Base-by-base conservation (phyloP, 2,888 invertebrate species). In the Meiosimyza platycephala region DNA sequence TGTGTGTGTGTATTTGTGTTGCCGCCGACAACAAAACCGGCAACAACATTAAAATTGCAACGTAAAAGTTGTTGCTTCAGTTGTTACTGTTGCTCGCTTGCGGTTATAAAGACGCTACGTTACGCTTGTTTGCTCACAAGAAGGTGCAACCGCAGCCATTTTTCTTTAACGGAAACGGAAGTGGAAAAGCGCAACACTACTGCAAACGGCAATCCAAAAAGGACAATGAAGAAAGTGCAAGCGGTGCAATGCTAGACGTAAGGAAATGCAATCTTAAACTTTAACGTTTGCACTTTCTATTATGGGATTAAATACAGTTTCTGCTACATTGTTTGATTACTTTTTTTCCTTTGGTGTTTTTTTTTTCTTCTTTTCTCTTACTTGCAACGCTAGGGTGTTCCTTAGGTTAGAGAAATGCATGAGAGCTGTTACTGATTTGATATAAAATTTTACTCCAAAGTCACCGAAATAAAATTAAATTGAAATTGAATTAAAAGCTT, bases 231-330 rank as follows among this genome's bases (percentile, higher is more conserved):
- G 33, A 40, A 22, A 28, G 71, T 62, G 51, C n/a, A n/a, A n/a
- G 16, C 22, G 54, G 48, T 50, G 40, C 18, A 62, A 40, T 40
- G 13, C 40, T 1, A 40, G 40, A 40, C 40, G 40, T 40, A 40
- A 40, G 50, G 66, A 71, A 70, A 70, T 64, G 72, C 71, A 66
- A 67, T 71, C 66, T 71, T 66, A 68, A 71, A 71, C 64, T 74
- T 74, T 74, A 54, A 47, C 65, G 60, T 70, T 59, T 54, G 71
- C 63, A 15, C 40, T 55, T 63, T 55, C 71, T 40, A 65, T 69
- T 59, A 54, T 72, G 40, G 40, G 64, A 72, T 72, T 73, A 73
- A 74, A 73, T 40, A 40, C 73, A 73, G 67, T 73, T 72, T 72
- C 74, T 73, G 69, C 75, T 72, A 71, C 72, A 72, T 70, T 65